Percentiles rank a stretch among this genome's conserved stretches.
phyloP scores from a whole-genome alignment of 2,888 invertebrate genomes.

The Strigamia crassipes region DNA sequence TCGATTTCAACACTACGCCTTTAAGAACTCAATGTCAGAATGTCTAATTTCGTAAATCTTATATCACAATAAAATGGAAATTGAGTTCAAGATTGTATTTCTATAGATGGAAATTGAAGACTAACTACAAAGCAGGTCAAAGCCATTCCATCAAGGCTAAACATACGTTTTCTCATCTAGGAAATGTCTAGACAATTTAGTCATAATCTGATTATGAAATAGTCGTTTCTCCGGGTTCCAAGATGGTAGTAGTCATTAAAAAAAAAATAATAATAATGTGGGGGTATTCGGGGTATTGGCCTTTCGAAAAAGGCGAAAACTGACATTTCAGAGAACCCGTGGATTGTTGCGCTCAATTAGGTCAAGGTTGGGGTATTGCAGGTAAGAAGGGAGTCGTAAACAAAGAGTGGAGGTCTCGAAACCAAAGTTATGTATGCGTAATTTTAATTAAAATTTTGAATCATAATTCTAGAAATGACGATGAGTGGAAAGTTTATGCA shows the following conservation, averaged over 20 bases:
- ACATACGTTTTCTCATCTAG: neutral
- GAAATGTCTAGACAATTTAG: neutral
- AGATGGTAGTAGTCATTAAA: neutral
- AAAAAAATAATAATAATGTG: neutral
- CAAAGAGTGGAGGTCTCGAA: no score
- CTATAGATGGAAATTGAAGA: constrained; percentile 23
- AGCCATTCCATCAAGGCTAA: constrained; percentile 13
- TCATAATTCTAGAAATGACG: no score
- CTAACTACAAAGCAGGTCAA: constrained; percentile 8
- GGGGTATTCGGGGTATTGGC: neutral
- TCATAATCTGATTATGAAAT: neutral
- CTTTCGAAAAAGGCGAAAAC: constrained; percentile 11
- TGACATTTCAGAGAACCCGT: constrained; percentile 1
- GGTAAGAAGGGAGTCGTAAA: neutral
- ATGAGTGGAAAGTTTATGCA: no score
- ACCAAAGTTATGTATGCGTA: no score
- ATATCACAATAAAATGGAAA: neutral
- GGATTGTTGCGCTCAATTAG: neutral
- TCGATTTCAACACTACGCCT: neutral
- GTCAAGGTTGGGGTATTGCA: constrained; percentile 14
- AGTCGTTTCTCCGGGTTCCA: neutral
- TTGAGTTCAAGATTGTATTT: constrained; percentile 31
- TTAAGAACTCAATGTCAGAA: neutral
- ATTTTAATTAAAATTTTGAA: no score
- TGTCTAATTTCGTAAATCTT: neutral